A percentile compares a stretch with the other conserved stretches of the same genome.
These are phyloP conservation scores for Ips nitidus DNA, from an alignment of 1,140 invertebrate genomes.

Conservation along the genomic window DNA sequence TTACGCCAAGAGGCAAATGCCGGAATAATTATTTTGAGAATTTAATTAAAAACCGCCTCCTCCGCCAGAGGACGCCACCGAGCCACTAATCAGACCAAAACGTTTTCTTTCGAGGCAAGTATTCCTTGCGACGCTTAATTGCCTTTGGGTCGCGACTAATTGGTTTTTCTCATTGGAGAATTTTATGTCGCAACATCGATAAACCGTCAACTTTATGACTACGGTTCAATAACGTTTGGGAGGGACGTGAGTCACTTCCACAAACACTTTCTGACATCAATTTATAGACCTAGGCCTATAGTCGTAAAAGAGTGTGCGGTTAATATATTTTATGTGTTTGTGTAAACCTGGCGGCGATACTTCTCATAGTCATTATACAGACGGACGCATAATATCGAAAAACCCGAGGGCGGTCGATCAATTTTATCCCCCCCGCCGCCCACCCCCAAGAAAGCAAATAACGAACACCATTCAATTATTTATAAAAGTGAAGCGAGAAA, in stretches of 20 bases:
- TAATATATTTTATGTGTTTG: not conserved
- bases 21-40: constrained; percentile 36
- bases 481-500: constrained; percentile 14
- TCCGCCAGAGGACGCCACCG: constrained; percentile 13
- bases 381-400: not conserved
- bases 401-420: constrained; percentile 6
- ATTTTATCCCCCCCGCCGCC: not conserved
- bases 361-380: not conserved
- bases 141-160: constrained; percentile 1
- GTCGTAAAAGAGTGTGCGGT: not conserved
- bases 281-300: not conserved
- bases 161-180: not conserved
- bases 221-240: not conserved
- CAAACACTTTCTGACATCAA: not conserved
- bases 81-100: constrained; percentile 26
- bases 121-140: not conserved
- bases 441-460: constrained; percentile 11
- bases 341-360: not conserved
- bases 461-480: constrained; percentile 11
- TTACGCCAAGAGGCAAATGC: constrained; percentile 31
- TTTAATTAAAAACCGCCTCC: constrained; percentile 34
- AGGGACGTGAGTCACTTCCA: not conserved
- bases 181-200: not conserved
- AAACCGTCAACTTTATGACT: not conserved
- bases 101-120: constrained; percentile 6